Conservation (phyloP, 2,113 vertebrate species). For the Laticauda laticaudata region DNA sequence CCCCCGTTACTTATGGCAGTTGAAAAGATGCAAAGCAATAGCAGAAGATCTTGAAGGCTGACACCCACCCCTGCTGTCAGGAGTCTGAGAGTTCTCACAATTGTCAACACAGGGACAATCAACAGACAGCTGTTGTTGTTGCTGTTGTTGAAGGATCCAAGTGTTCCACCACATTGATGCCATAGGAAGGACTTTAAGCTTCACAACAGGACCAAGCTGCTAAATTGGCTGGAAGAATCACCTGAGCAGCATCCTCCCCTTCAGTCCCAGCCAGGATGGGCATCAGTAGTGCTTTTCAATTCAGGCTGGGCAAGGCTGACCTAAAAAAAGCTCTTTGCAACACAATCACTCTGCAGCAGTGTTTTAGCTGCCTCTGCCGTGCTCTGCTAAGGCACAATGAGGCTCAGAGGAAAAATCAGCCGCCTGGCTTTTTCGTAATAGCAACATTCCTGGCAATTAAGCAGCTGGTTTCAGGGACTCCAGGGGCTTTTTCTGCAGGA, state of each 20-base stretch:
- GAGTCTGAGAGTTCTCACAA: background rate
- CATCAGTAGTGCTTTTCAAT: background rate
- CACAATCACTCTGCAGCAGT: too few relatives aligned
- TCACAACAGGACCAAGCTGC: background rate
- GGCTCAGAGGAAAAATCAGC: slow-evolving; percentile 18
- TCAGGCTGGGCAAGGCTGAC: background rate
- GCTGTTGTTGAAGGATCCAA: background rate
- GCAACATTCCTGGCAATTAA: slow-evolving; percentile 4
- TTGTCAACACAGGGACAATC: background rate
- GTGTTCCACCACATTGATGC: background rate
- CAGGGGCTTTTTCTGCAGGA: background rate
- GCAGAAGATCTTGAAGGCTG: too few relatives aligned
- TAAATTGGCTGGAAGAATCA: background rate
- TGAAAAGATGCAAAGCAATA: too few relatives aligned
- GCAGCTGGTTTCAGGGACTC: background rate
- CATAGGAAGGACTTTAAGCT: background rate
- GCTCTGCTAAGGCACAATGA: slow-evolving; percentile 7
- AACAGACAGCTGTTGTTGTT: background rate
- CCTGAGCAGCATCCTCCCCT: background rate
- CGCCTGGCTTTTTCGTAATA: background rate
- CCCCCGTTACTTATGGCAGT: too few relatives aligned
- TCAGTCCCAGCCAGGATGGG: background rate
- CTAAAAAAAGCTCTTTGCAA: background rate
- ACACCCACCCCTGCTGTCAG: background rate
- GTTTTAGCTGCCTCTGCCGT: background rate